phyloP scores from a whole-genome alignment of 2,888 invertebrate species.

The Rhaphigaster nebulosa region DNA sequence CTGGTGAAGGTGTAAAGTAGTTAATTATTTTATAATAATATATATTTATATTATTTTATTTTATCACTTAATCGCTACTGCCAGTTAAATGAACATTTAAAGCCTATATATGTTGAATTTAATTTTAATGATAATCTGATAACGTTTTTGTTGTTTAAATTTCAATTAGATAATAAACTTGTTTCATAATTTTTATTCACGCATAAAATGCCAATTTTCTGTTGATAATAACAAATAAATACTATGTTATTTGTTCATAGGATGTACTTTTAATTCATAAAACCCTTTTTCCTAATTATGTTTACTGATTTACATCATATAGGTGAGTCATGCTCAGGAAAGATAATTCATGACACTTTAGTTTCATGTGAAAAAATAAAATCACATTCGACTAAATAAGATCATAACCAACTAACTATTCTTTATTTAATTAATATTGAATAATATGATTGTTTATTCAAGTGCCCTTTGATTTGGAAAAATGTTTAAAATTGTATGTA shows the following conservation, averaged over 20 bases:
- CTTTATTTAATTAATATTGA: too few relatives aligned
- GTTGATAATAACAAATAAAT: slow-evolving; percentile 54
- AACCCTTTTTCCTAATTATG: slow-evolving; percentile 21
- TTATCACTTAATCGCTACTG: slow-evolving; percentile 57
- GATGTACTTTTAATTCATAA: slow-evolving; percentile 7
- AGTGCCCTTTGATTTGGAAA: not conserved
- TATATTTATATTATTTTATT: slow-evolving; percentile 59
- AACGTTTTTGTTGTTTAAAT: slow-evolving; percentile 60
- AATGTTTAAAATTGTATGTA: not conserved
- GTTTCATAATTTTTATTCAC: slow-evolving; percentile 57
- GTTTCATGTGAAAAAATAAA: not conserved
- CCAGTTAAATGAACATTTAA: slow-evolving; percentile 53
- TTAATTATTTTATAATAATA: too few relatives aligned
- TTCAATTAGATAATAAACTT: slow-evolving; percentile 57
- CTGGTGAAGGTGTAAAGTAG: slow-evolving; percentile 62
- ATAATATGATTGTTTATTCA: not conserved
- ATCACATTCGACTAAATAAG: not conserved
- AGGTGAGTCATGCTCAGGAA: not conserved
- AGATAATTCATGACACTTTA: slow-evolving; percentile 5
- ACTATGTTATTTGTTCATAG: slow-evolving; percentile 46
- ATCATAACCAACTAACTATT: not conserved
- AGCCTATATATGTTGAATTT: slow-evolving; percentile 49
- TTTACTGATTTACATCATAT: not conserved
- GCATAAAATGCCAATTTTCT: slow-evolving; percentile 59
- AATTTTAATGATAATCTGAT: slow-evolving; percentile 44